Conservation (phyloP, 1,140 invertebrate genomes). For the Zophobas morio region DNA sequence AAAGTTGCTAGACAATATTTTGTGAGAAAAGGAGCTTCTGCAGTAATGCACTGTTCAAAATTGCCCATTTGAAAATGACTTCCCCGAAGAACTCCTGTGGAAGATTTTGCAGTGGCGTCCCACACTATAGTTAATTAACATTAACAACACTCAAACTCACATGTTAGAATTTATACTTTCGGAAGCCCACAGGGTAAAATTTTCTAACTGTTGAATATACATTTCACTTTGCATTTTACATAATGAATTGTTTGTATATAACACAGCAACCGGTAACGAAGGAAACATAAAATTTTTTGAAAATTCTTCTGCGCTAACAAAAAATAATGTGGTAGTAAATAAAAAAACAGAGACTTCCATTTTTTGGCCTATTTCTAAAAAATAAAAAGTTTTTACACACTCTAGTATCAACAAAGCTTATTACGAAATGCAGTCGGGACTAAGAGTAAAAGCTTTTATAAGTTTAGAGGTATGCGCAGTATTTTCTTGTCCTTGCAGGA, state of each 20-base stretch:
- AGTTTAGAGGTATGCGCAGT: conserved; percentile 48
- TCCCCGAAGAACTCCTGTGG: conserved; percentile 72
- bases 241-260: conserved; percentile 51
- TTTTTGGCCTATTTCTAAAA: conserved; percentile 12
- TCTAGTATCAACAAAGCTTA: conserved; percentile 18
- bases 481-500: conserved; percentile 52
- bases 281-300: conserved; percentile 55
- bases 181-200: conserved; percentile 61
- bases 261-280: conserved; percentile 56
- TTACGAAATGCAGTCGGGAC: conserved; percentile 28
- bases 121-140: conserved; percentile 68
- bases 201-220: conserved; percentile 59
- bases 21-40: conserved; percentile 68
- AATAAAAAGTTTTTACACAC: conserved; percentile 4
- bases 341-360: conserved; percentile 9
- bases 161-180: conserved; percentile 53
- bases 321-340: conserved; percentile 19
- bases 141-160: conserved; percentile 31
- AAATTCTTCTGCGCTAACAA: neutral
- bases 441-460: conserved; percentile 59
- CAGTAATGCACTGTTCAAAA: conserved; percentile 74
- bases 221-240: conserved; percentile 58
- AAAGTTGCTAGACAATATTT: conserved; percentile 73
- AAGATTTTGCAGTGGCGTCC: conserved; percentile 74
- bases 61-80: conserved; percentile 75